Evolutionary conservation across 2,797 vertebrate species (phyloP), one percentile per base, ranked within the genome.

Genomic region (Muscicapa striata): DNA sequence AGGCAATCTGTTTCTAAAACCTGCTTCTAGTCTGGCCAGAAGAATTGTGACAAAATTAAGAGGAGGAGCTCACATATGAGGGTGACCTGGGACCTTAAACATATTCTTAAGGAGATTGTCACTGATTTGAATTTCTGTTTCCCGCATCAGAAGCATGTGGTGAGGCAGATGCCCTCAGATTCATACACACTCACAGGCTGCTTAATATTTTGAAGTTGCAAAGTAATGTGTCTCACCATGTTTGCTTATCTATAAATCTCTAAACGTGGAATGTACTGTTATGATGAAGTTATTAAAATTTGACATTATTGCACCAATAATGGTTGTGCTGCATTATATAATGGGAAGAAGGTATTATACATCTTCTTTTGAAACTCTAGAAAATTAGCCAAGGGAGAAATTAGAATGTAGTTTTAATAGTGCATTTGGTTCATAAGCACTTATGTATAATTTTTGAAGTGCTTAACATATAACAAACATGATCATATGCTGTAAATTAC

Each of bases 131-230:
- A 15, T 49, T 77, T 68, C 46, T 32, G 14, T 38, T 38, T 94
- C 46, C 23, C 0, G 0, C 24, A 48, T 30, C 3, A 3, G 21
- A 51, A 36, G 18, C 0, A 0, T 22, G 34, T 51, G 29, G 40
- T 73, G 38, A 32, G 54, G n/a, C 40, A 49, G 38, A 45, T 85
- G 30, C 43, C 26, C 38, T 87, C 68, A 85, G 34, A 58, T 16
- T 36, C 51, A 13, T 11, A 16, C 38, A 30, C 11, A 1, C 14
- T 64, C 52, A 20, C 3, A 45, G 34, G 29, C 43, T 49, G 22
- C 59, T 92, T 70, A 66, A 27, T 79, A 70, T 70, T 93, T 87
- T 69, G 30, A 66, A 91, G 13, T 49, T 78, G 30, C 6, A 27
- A 84, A 85, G 32, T 15, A 48, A 13, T 36, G 32, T 20, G 23